A percentile compares a stretch with the other conserved stretches of the same genome.
Conservation (phyloP, 2,113 vertebrate species). For the Tiliqua scincoides region DNA sequence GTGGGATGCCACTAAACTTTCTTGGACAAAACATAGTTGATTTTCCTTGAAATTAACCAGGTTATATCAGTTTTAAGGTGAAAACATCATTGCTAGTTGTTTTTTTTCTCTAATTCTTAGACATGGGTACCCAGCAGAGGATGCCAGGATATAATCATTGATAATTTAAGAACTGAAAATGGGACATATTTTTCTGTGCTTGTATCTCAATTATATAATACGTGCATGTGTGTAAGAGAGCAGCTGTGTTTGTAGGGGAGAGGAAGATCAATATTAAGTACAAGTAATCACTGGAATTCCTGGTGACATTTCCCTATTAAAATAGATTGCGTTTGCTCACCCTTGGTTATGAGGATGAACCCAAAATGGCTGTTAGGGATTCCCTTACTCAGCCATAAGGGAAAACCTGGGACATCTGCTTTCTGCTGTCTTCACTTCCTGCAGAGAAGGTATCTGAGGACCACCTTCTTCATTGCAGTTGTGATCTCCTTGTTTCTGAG, state of each 20-base stretch:
- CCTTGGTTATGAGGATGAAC: neutral
- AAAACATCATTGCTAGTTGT: neutral
- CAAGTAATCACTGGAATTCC: neutral
- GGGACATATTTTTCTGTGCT: too few relatives aligned
- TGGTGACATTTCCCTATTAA: neutral
- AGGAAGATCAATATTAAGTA: neutral
- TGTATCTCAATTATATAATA: neutral
- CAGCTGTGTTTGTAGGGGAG: neutral
- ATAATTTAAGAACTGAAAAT: neutral
- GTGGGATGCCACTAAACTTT: neutral
- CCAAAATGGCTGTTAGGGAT: neutral
- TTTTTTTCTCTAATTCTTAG: neutral
- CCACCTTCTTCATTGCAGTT: slow-evolving; percentile 60
- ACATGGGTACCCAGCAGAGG: too few relatives aligned
- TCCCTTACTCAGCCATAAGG: too few relatives aligned
- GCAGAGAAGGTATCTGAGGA: slow-evolving; percentile 34
- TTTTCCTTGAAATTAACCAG: neutral
- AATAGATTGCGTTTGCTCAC: neutral
- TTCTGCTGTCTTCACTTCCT: slow-evolving; percentile 35
- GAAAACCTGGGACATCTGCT: too few relatives aligned
- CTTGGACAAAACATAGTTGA: neutral
- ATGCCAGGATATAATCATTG: neutral
- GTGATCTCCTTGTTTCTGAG: slow-evolving; percentile 69
- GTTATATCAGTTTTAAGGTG: neutral
- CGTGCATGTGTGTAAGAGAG: neutral